A percentile compares a stretch with the other conserved stretches of the same genome.
These are phyloP conservation scores for Sinocyclocheilus maitianheensis DNA, from an alignment of 2,113 vertebrate species.

Conservation along the genomic window DNA sequence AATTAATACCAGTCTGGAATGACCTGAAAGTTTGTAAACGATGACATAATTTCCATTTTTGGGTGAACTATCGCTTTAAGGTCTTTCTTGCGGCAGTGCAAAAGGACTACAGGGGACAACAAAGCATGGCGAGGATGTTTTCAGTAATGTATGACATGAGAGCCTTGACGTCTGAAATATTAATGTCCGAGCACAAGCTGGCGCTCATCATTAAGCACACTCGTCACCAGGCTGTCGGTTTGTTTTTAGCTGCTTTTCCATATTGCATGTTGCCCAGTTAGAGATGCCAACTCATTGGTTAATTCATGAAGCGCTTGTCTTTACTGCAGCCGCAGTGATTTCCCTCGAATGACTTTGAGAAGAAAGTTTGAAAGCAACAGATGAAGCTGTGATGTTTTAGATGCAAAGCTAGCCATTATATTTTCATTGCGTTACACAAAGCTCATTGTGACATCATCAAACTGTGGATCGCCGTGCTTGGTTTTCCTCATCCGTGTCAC, in stretches of 20 bases:
- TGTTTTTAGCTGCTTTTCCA: conserved; percentile 31
- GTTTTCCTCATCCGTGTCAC: not conserved
- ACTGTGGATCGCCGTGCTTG: not conserved
- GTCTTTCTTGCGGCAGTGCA: not conserved
- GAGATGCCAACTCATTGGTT: conserved; percentile 1
- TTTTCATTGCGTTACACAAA: not conserved
- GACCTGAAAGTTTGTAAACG: not conserved
- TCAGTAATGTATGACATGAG: conserved; percentile 32
- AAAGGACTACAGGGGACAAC: not conserved
- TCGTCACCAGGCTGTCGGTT: not conserved
- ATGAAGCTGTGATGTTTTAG: not conserved
- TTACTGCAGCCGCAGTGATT: not conserved
- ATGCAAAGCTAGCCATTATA: not conserved
- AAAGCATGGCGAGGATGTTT: not conserved
- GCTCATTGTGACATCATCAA: conserved; percentile 4
- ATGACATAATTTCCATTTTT: not conserved
- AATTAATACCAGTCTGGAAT: not conserved
- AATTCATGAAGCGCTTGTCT: conserved; percentile 19
- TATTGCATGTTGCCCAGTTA: conserved; percentile 15
- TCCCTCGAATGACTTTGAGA: conserved; percentile 5
- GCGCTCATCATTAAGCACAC: not conserved
- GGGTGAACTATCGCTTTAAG: not conserved
- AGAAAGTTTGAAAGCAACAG: not conserved
- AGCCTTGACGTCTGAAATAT: conserved; percentile 22
- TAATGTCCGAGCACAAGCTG: conserved; percentile 10